Evolutionary conservation across 2,888 invertebrate genomes (phyloP), one percentile per base, ranked within the genome.

Genomic region (Macropis europaea): DNA sequence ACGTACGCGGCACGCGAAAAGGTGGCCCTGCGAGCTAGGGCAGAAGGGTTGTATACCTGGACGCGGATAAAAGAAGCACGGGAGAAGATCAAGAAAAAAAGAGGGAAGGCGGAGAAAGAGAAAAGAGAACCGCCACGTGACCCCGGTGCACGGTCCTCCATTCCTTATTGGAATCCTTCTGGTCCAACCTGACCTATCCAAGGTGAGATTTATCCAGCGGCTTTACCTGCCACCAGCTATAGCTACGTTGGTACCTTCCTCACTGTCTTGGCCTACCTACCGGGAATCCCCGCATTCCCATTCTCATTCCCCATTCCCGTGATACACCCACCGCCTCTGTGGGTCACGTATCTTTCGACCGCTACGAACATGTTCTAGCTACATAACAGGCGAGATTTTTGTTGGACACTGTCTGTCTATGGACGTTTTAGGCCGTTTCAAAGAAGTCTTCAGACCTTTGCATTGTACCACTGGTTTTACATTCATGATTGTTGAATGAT

Each of bases 181-280:
- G 78, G 79, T 64, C 81, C 78, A 85, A 81, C 85, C 86, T 86
- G 87, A 87, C 86, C 87, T 88, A 86, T 86, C 85, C 86, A 87
- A 87, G 86, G 81, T 86, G 82, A 86, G 82, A 86, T 87, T 87
- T 85, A 84, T 84, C 85, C 86, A 76, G 50, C 76, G 84, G 84
- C 83, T 84, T 85, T 87, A 85, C 86, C 84, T 84, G 87, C 81
- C 83, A 79, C 82, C 81, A 75, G 71, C 78, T 79, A 76, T 56
- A 72, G 63, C 43, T 61, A 64, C 57, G 43, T 52, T n/a, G 62
- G 53, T 73, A 67, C 67, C 76, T 73, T 75, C 54, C 68, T 75
- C 34, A 50, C 68, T 43, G 68, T 52, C 70, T 74, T 19, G 48
- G 68, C 68, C 79, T 70, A 74, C 73, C 77, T 72, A 66, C 73